These are phyloP conservation scores for Calypte anna DNA, from an alignment of 2,113 vertebrate species.

Conservation along the genomic window DNA sequence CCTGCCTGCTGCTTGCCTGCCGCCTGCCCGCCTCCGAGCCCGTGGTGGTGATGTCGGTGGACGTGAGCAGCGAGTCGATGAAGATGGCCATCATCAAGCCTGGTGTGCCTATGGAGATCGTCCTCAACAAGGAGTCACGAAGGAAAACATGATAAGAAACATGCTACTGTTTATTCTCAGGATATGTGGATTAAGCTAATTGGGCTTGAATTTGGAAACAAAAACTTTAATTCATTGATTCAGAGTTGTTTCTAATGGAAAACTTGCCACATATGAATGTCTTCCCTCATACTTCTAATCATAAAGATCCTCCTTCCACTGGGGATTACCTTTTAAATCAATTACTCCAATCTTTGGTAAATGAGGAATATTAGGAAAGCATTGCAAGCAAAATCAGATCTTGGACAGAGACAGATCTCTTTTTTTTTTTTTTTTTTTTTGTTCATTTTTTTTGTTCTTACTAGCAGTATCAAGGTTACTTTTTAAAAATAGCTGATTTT, in stretches of 20 bases:
- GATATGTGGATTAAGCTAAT: background rate
- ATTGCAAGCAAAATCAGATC: background rate
- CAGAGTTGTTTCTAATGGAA: background rate
- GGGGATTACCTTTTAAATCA: background rate
- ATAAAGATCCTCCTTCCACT: background rate
- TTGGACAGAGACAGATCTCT: background rate
- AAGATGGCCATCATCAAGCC: conserved; percentile 97
- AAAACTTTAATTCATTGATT: background rate
- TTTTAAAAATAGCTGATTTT: background rate
- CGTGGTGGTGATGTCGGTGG: conserved; percentile 95
- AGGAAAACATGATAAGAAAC: background rate
- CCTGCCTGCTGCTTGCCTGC: conserved; percentile 67
- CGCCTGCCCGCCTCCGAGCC: conserved; percentile 71
- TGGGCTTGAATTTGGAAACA: background rate
- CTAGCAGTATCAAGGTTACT: background rate
- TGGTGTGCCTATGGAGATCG: conserved; percentile 97
- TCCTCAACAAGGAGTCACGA: conserved; percentile 85
- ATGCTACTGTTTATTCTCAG: background rate
- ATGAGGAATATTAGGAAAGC: background rate
- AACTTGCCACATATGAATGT: background rate
- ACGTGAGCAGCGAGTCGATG: conserved; percentile 95
- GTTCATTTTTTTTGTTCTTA: background rate
- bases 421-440: background rate
- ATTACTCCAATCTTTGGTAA: background rate
- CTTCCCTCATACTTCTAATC: background rate